Conservation (phyloP, 2,113 vertebrate species). For the Echinops telfairi region DNA sequence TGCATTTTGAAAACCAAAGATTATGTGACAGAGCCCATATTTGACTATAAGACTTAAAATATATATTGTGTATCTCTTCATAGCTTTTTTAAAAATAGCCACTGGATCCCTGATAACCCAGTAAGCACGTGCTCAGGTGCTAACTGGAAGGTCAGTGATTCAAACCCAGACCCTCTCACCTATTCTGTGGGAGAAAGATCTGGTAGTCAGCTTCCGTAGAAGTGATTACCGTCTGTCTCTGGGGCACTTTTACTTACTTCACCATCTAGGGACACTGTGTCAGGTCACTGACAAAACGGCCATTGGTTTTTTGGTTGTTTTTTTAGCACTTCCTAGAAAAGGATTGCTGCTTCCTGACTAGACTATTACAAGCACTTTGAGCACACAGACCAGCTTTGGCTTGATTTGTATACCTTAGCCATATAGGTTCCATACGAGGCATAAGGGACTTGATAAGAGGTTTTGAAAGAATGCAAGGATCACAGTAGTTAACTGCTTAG, state of each 20-base stretch:
- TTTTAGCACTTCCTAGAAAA: not conserved
- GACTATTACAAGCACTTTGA: not conserved
- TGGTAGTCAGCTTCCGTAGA: not conserved
- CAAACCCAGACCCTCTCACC: not conserved
- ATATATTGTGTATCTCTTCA: not conserved
- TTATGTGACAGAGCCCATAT: not conserved
- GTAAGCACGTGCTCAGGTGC: not conserved
- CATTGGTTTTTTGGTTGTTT: not conserved
- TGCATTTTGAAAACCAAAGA: constrained; percentile 7
- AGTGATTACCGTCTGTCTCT: not conserved
- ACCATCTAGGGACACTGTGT: not conserved
- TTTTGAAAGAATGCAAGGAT: constrained; percentile 36
- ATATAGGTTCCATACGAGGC: not conserved
- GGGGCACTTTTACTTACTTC: not conserved
- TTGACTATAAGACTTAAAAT: constrained; percentile 1
- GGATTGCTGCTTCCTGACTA: not conserved
- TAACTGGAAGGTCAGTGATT: not conserved
- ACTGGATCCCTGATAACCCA: not conserved
- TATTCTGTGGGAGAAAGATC: not conserved
- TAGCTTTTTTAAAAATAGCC: not conserved
- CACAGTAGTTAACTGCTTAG: not conserved
- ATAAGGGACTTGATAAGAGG: not conserved
- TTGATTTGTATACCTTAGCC: not conserved
- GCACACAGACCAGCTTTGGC: not conserved
- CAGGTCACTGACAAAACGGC: not conserved